A percentile compares a stretch with the other conserved stretches of the same genome.
Evolutionary conservation across 2,797 vertebrate genomes (phyloP).

Genomic region (Sciaenops ocellatus): DNA sequence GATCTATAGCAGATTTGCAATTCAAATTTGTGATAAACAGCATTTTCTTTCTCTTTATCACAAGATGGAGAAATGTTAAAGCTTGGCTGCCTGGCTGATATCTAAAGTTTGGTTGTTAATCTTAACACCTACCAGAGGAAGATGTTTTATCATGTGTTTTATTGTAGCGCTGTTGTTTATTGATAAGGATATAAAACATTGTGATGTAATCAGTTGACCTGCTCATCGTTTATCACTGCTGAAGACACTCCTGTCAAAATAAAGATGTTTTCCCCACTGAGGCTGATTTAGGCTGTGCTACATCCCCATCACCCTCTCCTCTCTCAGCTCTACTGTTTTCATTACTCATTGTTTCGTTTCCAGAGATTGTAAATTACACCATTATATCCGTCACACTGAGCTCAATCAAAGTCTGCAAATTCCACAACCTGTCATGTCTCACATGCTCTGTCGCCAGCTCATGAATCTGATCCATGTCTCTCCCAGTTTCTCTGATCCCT

Average conservation of each 20-base stretch:
- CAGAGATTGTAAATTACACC: slow-evolving; percentile 1
- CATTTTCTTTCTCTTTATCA: not conserved
- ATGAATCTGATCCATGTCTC: slow-evolving; percentile 7
- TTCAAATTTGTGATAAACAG: slow-evolving; percentile 6
- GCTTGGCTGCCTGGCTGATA: not conserved
- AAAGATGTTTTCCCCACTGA: slow-evolving; percentile 10
- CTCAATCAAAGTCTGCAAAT: slow-evolving; percentile 40
- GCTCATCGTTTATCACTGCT: slow-evolving; percentile 16
- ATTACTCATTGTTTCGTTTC: slow-evolving; percentile 23
- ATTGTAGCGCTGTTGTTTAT: not conserved
- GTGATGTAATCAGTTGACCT: slow-evolving; percentile 1
- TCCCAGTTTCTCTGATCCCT: slow-evolving; percentile 32
- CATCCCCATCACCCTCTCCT: slow-evolving; percentile 8
- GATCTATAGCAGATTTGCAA: not conserved
- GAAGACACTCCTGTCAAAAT: slow-evolving; percentile 3
- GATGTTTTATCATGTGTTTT: not conserved
- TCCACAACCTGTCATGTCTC: slow-evolving; percentile 32
- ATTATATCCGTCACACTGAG: not conserved
- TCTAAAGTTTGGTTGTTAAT: slow-evolving; percentile 44
- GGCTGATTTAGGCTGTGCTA: slow-evolving; percentile 20
- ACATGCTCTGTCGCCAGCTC: not conserved
- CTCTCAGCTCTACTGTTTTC: slow-evolving; percentile 17
- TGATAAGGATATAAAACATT: slow-evolving; percentile 19
- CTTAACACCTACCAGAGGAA: not conserved
- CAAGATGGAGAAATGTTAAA: slow-evolving; percentile 7